These are phyloP conservation scores for Lacerta viridis DNA, from an alignment of 2,797 vertebrate genomes.

Conservation along the genomic window DNA sequence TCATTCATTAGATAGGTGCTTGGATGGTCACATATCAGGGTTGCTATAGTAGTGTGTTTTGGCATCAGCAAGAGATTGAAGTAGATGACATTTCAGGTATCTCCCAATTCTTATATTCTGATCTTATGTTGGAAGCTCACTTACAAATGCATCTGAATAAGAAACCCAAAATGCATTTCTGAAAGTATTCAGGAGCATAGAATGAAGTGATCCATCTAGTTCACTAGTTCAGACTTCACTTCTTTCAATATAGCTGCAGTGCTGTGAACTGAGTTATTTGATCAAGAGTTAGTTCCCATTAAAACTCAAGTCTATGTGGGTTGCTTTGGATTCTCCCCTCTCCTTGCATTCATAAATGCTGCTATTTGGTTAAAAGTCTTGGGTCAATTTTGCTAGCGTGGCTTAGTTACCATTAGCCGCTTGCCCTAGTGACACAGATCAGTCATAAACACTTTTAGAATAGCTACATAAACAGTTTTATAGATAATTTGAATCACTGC, in stretches of 20 bases:
- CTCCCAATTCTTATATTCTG: neutral
- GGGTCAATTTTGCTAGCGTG: neutral
- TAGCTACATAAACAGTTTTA: slow-evolving; percentile 27
- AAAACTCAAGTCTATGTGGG: neutral
- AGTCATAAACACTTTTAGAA: slow-evolving; percentile 13
- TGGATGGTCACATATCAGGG: no score
- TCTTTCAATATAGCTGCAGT: neutral
- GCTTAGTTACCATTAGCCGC: neutral
- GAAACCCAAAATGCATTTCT: neutral
- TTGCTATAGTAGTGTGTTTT: no score
- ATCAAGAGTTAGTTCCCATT: neutral
- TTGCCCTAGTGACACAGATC: neutral
- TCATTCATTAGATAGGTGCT: no score
- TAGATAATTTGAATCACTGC: neutral
- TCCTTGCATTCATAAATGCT: neutral
- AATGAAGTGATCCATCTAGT: neutral
- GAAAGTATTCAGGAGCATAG: neutral
- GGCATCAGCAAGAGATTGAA: no score
- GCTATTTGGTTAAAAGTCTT: neutral
- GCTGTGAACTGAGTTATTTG: neutral
- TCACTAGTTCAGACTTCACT: neutral
- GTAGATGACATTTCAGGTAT: neutral
- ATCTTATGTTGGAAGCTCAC: neutral
- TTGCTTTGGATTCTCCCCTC: neutral
- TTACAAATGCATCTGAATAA: neutral